These are phyloP conservation scores for Bombus terrestris DNA, from an alignment of 1,140 invertebrate species.

Conservation along the genomic window DNA sequence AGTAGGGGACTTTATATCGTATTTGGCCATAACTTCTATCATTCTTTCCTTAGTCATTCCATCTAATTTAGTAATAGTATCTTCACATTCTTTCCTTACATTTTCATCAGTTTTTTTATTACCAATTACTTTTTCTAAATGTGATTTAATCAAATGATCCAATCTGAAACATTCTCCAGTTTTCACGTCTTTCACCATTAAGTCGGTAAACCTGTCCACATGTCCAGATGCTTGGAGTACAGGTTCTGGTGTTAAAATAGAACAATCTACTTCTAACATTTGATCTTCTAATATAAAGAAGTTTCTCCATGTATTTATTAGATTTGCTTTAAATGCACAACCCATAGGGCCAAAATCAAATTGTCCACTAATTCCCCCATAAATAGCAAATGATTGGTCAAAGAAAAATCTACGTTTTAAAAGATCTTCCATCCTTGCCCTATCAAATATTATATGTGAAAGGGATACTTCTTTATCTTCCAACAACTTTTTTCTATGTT, in stretches of 20 bases:
- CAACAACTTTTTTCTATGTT: slow-evolving; percentile 93
- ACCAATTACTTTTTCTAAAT: slow-evolving; percentile 93
- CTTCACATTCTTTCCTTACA: slow-evolving; percentile 89
- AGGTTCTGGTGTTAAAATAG: slow-evolving; percentile 97
- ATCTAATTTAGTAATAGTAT: slow-evolving; percentile 93
- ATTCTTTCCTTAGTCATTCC: slow-evolving; percentile 95
- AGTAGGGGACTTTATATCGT: slow-evolving; percentile 96
- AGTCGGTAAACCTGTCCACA: slow-evolving; percentile 99
- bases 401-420: slow-evolving; percentile 98
- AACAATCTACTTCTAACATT: slow-evolving; percentile 99
- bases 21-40: slow-evolving; percentile 91
- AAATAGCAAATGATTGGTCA: slow-evolving; percentile 99
- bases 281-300: slow-evolving; percentile 99
- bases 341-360: slow-evolving; percentile 99
- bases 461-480: slow-evolving; percentile 97
- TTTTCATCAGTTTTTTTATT: slow-evolving; percentile 92
- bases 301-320: slow-evolving; percentile 96
- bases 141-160: slow-evolving; percentile 99
- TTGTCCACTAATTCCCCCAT: slow-evolving; percentile 95
- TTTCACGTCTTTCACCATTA: slow-evolving; percentile 99
- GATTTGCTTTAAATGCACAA: slow-evolving; percentile 98
- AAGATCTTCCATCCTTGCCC: slow-evolving; percentile 97
- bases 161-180: slow-evolving; percentile 98
- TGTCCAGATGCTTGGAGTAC: slow-evolving; percentile 99
- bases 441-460: slow-evolving; percentile 91